phyloP scores from a whole-genome alignment of 1,140 invertebrate genomes.

The Panagrolaimus sp. region DNA sequence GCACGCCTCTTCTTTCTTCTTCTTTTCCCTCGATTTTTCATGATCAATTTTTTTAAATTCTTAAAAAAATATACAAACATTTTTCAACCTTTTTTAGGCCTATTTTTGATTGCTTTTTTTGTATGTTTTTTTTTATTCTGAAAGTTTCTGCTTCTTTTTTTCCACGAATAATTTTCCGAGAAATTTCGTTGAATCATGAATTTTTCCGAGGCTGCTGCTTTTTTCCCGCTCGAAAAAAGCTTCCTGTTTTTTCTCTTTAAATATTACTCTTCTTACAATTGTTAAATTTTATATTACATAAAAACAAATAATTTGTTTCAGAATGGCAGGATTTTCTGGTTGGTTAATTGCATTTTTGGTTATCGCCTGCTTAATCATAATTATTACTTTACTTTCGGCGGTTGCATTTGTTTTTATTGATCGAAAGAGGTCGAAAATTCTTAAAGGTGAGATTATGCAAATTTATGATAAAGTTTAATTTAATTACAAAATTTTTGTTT shows the following conservation, averaged over 20 bases:
- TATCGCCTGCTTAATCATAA: not conserved
- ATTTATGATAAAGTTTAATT: not conserved
- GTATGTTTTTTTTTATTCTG: not conserved
- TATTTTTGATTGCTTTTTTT: conserved; percentile 1
- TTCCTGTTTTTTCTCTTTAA: no score
- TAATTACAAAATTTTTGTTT: no score
- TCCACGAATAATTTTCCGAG: no score
- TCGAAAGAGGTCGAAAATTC: not conserved
- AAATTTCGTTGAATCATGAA: not conserved
- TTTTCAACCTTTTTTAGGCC: no score
- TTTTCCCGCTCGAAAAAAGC: no score
- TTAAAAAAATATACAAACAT: no score
- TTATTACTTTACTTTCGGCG: not conserved
- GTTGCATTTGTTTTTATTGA: not conserved
- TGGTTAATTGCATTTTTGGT: not conserved
- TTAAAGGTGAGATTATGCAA: not conserved
- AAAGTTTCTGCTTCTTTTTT: not conserved
- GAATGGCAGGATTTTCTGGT: not conserved
- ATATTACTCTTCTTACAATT: no score
- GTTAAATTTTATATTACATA: not conserved
- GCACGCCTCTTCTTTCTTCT: no score
- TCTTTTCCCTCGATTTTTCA: no score
- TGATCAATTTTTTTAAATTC: no score
- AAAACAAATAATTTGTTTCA: no score
- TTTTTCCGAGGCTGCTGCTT: no score